phyloP scores from a whole-genome alignment of 2,113 vertebrate species.

The Zosterops hypoxanthus region DNA sequence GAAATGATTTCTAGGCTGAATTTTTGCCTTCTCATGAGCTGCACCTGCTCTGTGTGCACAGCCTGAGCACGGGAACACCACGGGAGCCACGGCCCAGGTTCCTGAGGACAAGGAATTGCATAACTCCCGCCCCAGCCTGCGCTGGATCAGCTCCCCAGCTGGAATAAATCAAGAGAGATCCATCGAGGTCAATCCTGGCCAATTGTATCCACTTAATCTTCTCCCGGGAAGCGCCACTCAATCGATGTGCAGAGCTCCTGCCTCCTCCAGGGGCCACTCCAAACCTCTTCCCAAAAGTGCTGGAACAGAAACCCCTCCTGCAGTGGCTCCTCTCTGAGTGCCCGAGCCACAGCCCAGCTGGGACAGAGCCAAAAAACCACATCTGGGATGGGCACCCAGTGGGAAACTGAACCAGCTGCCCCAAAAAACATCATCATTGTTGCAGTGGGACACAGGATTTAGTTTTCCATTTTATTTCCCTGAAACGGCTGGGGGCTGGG shows the following conservation, averaged over 20 bases:
- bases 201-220: neutral
- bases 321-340: neutral
- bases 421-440: neutral
- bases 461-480: neutral
- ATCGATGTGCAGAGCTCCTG: neutral
- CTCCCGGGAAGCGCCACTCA: neutral
- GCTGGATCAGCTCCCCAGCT: neutral
- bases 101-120: neutral
- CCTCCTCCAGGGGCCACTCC: neutral
- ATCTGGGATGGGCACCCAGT: neutral
- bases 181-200: constrained; percentile 31
- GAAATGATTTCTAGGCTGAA: neutral
- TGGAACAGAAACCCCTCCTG: neutral
- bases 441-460: neutral
- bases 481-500: neutral
- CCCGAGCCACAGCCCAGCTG: neutral
- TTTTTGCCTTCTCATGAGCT: neutral
- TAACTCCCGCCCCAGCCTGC: accelerated
- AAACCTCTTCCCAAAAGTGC: neutral
- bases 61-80: accelerated
- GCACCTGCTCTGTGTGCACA: neutral
- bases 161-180: neutral
- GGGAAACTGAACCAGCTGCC: neutral
- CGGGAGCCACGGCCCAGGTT: neutral
- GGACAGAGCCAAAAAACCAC: neutral